Conservation (phyloP, 2,888 invertebrate species). For the Suillia variegata region DNA sequence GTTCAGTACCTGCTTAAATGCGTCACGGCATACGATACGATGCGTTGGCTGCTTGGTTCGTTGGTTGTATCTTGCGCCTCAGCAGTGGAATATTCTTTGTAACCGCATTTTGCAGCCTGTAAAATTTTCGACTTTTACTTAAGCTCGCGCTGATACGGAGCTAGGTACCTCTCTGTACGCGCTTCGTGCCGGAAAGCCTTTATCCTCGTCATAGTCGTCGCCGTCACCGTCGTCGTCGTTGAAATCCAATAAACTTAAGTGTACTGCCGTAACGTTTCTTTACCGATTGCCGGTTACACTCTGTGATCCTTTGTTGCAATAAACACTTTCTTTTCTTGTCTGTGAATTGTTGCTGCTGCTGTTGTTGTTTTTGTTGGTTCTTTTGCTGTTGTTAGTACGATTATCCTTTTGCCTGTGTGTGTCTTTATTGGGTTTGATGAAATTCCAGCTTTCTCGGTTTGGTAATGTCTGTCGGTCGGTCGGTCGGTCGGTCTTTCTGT, state of each 20-base stretch:
- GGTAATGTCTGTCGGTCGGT: too few relatives aligned
- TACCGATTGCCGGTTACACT: too few relatives aligned
- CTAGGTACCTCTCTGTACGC: not conserved
- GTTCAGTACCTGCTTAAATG: too few relatives aligned
- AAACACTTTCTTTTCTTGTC: slow-evolving; percentile 10
- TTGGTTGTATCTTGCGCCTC: too few relatives aligned
- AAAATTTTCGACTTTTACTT: not conserved
- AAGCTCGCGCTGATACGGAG: not conserved
- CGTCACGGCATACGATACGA: too few relatives aligned
- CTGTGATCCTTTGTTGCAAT: slow-evolving; percentile 16
- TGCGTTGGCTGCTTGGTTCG: too few relatives aligned
- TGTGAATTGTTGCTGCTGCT: not conserved
- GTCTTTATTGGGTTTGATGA: slow-evolving; percentile 31
- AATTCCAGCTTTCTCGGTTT: slow-evolving; percentile 17
- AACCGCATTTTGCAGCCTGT: slow-evolving; percentile 1
- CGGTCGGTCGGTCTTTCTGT: too few relatives aligned
- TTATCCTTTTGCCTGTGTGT: slow-evolving; percentile 12
- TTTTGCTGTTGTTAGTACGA: not conserved
- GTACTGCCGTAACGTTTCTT: slow-evolving; percentile 23
- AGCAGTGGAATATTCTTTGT: not conserved
- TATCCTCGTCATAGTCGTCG: too few relatives aligned
- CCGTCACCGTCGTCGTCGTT: too few relatives aligned
- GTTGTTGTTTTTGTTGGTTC: slow-evolving; percentile 1
- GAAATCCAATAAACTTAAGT: slow-evolving; percentile 50
- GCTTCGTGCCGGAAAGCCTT: too few relatives aligned